These are phyloP conservation scores for Chaenodraco wilsoni DNA, from an alignment of 2,797 vertebrate species.

Conservation along the genomic window DNA sequence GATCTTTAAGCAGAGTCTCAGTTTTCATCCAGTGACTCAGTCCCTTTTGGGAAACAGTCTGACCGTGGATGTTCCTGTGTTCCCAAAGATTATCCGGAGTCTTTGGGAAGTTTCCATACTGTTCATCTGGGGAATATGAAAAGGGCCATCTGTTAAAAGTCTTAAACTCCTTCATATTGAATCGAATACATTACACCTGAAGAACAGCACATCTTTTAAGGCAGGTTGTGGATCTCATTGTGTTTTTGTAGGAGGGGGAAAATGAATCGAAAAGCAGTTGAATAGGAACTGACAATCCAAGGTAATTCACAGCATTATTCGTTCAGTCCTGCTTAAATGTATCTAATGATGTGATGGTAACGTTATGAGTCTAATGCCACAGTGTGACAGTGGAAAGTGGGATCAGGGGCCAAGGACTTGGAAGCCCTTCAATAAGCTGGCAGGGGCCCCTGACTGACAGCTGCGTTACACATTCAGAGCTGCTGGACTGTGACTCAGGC, in stretches of 20 bases:
- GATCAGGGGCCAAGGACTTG: slow-evolving; percentile 56
- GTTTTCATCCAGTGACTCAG: slow-evolving; percentile 48
- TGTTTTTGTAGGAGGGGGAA: slow-evolving; percentile 9
- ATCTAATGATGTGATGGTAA: slow-evolving; percentile 56
- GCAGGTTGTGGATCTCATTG: slow-evolving; percentile 23
- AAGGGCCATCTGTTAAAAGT: slow-evolving; percentile 81
- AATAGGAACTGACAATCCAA: not conserved
- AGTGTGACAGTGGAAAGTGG: slow-evolving; percentile 34
- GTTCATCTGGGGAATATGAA: slow-evolving; percentile 84
- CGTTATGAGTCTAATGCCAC: slow-evolving; percentile 23
- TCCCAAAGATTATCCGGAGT: slow-evolving; percentile 86
- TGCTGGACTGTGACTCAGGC: slow-evolving; percentile 64
- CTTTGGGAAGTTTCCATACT: slow-evolving; percentile 82
- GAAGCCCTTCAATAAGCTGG: slow-evolving; percentile 77
- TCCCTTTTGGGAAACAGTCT: slow-evolving; percentile 46
- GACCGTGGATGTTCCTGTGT: slow-evolving; percentile 74
- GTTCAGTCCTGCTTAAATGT: slow-evolving; percentile 40
- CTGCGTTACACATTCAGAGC: slow-evolving; percentile 74
- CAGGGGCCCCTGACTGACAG: slow-evolving; percentile 76
- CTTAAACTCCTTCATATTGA: slow-evolving; percentile 58
- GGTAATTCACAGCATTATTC: slow-evolving; percentile 15
- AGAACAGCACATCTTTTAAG: slow-evolving; percentile 30
- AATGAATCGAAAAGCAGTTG: not conserved
- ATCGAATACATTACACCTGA: slow-evolving; percentile 56
- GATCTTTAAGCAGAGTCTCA: slow-evolving; percentile 41